Base-by-base conservation (phyloP, 64 coral and sea anemone species). In the Platygyra sinensis region DNA sequence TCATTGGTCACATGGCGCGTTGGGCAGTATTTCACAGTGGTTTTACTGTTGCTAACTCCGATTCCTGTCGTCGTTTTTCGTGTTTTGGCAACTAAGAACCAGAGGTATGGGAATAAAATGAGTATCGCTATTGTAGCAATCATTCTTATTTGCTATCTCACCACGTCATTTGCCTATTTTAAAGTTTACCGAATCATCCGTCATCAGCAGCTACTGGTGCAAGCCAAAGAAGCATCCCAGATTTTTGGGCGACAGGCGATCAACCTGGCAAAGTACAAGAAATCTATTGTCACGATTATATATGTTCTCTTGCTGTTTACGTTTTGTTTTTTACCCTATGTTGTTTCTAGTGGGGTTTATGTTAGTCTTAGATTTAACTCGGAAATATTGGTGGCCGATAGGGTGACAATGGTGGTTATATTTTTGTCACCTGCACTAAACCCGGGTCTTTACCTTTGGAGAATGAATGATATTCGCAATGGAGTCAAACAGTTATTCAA, bases 201-300 rank as follows among this genome's bases (percentile, higher is more conserved):
- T 24, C 80, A 39, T 17, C 80, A 83, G 32, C 60, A 83, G 19
- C 80, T n/a, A 5, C 80, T 65, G 49, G 18, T 64, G 31, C 80
- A n/a, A 10, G 80, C 30, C 2, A 67, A 25, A 30, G 30, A 24
- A 30, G 20, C 31, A 32, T 65, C 60, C 30, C 80, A 83, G 19
- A 83, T 25, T n/a, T 36, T 83, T 83, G 80, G 59, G 20, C 80
- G 20, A 67, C 80, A 57, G 4, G 80, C 80, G n/a, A 83, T 83
- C 5, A 13, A 83, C 60, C 29, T 83, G 0, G 60, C 60, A 4
- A 83, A 83, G 13, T 83, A 65, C 60, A 83, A 83, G 80, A 83
- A 60, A 36, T 83, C 80, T 24, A 6, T 83, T 2, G 27, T 16
- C 11, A 22, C 80, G 17, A 81, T 81, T 3, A 10, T 81, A 1